Conservation (phyloP, 2,113 vertebrate species). For the Neolamprologus toae region DNA sequence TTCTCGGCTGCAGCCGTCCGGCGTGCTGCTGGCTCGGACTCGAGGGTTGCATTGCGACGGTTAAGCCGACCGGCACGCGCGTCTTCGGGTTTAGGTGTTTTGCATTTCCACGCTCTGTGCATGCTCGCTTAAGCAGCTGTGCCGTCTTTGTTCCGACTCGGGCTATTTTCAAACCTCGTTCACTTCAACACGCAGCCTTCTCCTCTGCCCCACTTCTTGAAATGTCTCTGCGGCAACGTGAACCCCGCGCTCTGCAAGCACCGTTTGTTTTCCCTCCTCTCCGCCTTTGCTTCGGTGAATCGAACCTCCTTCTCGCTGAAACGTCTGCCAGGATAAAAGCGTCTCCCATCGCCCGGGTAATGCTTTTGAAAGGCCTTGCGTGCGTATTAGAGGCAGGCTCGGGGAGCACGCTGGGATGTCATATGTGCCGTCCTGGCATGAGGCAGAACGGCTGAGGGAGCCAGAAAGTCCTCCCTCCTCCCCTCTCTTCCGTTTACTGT, state of each 20-base stretch:
- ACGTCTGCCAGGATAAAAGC: constrained; percentile 43
- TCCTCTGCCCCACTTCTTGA: constrained; percentile 49
- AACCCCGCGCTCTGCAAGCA: constrained; percentile 8
- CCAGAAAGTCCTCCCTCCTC: neutral
- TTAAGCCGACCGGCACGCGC: neutral
- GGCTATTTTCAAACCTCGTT: constrained; percentile 61
- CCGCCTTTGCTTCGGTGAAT: constrained; percentile 9
- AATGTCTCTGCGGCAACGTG: constrained; percentile 32
- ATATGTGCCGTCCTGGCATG: constrained; percentile 36
- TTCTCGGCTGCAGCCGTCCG: neutral
- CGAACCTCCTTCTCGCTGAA: constrained; percentile 35
- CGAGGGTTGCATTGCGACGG: neutral
- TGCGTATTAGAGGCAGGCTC: constrained; percentile 42
- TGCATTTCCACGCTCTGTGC: neutral
- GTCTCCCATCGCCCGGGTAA: constrained; percentile 44
- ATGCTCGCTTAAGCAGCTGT: neutral
- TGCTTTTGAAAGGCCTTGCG: constrained; percentile 59
- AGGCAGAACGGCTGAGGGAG: constrained; percentile 19
- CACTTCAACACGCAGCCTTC: neutral
- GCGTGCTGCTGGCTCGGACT: neutral
- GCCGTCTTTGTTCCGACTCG: constrained; percentile 24
- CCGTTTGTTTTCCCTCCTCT: constrained; percentile 34
- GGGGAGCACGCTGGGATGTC: constrained; percentile 46
- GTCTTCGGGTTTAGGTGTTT: neutral
- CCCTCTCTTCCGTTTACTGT: neutral